Base-by-base conservation (phyloP, 2,797 vertebrate species). In the Lithobates pipiens region DNA sequence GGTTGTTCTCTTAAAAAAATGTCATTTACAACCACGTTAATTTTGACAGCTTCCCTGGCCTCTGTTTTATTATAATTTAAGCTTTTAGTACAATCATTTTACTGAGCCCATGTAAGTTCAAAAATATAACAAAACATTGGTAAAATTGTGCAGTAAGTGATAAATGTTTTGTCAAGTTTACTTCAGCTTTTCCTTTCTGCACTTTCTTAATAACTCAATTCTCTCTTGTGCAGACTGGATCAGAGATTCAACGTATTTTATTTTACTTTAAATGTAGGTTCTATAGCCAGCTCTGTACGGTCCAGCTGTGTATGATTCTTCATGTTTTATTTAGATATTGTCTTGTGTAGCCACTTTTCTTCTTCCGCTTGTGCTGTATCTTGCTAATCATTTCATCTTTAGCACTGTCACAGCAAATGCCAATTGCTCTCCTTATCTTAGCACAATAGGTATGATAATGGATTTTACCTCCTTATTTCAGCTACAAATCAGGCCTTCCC, bases 381-480 rank as follows among this genome's bases (percentile, higher is more conserved):
- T 25, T 36, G 15, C 76, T 83, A 83, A 86, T 86, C 80, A 75
- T 61, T 75, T 73, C 32, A 86, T 75, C 80, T 83, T 79, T 74
- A 83, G 69, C 21, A 11, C 69, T 76, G 65, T 77, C 79, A 72
- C 74, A 74, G 34, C 76, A 86, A 83, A 73, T 74, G 70, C 75
- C 80, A 77, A 83, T 83, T 86, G 75, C 23, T 46, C 70, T 69
- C 39, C 70, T 76, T 87, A 84, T 86, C 85, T 77, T 75, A 80
- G 76, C 81, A 46, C 76, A 76, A 69, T 69, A 76, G 86, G 67
- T 75, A 83, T 70, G 70, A 87, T 74, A 83, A 87, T 83, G 71
- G 85, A 83, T 87, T 83, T 86, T 84, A 76, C 76, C 61, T 89
- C 27, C 77, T 81, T 77, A 79, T 82, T 91, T 83, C 80, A 54